Percentiles rank a stretch among this genome's conserved stretches.
These are phyloP conservation scores for Corythornis cristatus DNA, from an alignment of 2,113 vertebrate genomes.

Conservation along the genomic window DNA sequence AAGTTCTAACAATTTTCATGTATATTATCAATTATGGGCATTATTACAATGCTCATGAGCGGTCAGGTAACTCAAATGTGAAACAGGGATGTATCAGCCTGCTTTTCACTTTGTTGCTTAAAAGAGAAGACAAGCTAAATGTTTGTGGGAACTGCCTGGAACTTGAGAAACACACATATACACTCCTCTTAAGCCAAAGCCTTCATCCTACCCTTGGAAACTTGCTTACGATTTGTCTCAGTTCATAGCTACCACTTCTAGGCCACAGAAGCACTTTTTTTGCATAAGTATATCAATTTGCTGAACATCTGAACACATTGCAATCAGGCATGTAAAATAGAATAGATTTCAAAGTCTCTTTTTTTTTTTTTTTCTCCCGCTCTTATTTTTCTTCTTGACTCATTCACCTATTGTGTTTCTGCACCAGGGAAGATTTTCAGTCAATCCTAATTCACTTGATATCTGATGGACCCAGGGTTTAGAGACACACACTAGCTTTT, in stretches of 20 bases:
- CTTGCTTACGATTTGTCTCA: background rate
- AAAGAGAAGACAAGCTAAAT: background rate
- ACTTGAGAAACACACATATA: background rate
- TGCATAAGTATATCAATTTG: background rate
- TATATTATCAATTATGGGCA: background rate
- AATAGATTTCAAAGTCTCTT: background rate
- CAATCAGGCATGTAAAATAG: background rate
- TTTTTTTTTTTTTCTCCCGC: background rate
- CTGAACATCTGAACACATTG: background rate
- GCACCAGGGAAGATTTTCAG: background rate
- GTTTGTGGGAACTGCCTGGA: background rate
- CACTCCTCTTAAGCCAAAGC: background rate
- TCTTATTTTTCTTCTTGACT: background rate
- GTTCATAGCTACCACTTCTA: background rate
- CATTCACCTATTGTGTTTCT: background rate
- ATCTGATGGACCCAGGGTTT: background rate
- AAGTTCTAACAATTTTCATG: background rate
- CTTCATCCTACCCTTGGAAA: background rate
- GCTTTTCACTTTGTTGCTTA: background rate
- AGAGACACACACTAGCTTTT: background rate
- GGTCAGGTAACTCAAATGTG: background rate
- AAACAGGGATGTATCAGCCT: background rate
- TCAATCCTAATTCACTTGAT: background rate
- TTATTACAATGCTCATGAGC: background rate
- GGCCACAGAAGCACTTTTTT: background rate